A percentile compares a stretch with the other conserved stretches of the same genome.
Evolutionary conservation across 2,888 invertebrate genomes (phyloP).

Genomic region (Netelia inedita): DNA sequence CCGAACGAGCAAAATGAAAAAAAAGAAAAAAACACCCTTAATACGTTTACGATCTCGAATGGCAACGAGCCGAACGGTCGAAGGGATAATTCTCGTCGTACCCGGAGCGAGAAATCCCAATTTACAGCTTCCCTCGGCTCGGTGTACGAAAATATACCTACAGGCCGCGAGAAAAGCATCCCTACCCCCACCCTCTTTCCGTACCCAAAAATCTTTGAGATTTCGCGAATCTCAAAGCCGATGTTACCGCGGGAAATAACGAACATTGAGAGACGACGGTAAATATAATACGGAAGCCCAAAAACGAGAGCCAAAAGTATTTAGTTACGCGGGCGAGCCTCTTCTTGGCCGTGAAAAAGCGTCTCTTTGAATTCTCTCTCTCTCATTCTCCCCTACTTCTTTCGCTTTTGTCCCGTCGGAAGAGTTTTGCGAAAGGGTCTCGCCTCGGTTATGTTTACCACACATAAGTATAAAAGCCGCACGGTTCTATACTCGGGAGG

Average conservation of each 20-base stretch:
- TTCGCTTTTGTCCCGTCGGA: not conserved
- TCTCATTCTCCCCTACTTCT: not conserved
- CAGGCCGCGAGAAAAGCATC: not conserved
- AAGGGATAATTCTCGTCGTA: constrained; percentile 21
- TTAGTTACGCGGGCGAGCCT: constrained; percentile 48
- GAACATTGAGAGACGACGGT: not conserved
- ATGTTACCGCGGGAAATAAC: not conserved
- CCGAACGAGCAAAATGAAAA: not conserved
- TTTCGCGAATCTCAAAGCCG: constrained; percentile 24
- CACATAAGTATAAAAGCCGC: constrained; percentile 13
- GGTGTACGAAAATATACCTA: constrained; percentile 32
- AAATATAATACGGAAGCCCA: constrained; percentile 24
- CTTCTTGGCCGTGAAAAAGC: constrained; percentile 65
- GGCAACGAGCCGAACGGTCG: constrained; percentile 1
- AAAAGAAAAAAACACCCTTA: not conserved
- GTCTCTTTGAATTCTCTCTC: constrained; percentile 12
- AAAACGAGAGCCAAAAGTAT: constrained; percentile 37
- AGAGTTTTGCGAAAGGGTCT: not conserved
- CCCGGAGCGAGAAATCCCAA: not conserved
- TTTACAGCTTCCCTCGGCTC: not conserved
- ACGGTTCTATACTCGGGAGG: constrained; percentile 20
- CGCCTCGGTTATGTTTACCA: not conserved
- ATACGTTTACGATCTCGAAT: not conserved
- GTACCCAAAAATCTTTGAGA: constrained; percentile 11
- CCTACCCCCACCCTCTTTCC: not conserved